Percentiles rank a stretch among this genome's conserved stretches.
Conservation (phyloP, 2,113 vertebrate genomes). For the Hypocryptadius cinnamomeus region DNA sequence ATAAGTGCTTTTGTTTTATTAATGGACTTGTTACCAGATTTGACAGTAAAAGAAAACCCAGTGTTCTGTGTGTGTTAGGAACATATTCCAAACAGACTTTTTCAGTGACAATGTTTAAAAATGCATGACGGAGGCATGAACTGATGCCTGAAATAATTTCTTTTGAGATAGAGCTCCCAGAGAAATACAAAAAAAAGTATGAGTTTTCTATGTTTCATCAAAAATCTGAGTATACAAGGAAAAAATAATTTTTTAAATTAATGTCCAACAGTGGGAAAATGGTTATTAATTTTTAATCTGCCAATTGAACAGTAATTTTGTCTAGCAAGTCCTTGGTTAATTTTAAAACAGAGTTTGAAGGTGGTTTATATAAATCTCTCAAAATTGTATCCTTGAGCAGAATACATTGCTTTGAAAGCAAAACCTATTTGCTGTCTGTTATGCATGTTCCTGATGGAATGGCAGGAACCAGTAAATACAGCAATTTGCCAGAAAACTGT, state of each 20-base stretch:
- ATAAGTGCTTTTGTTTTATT: background rate
- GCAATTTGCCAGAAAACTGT: background rate
- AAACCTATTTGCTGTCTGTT: background rate
- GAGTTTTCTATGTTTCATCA: background rate
- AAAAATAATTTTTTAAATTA: background rate
- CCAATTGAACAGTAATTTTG: background rate
- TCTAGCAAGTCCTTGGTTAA: background rate
- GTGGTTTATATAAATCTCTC: background rate
- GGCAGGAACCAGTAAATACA: background rate
- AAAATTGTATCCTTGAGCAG: background rate
- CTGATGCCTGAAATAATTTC: background rate
- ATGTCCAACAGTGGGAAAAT: background rate
- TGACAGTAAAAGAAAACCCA: background rate
- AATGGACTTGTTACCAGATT: background rate
- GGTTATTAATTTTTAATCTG: conserved; percentile 19
- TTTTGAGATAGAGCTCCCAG: background rate
- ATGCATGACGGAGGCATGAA: background rate
- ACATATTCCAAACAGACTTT: background rate
- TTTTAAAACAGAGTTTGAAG: conserved; percentile 1
- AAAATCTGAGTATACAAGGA: background rate
- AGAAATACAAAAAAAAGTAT: background rate
- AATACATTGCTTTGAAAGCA: background rate
- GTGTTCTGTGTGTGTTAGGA: background rate
- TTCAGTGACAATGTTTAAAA: background rate
- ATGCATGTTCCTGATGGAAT: background rate